phyloP scores from a whole-genome alignment of 2,888 invertebrate genomes.

The Hyposoter dolosus region DNA sequence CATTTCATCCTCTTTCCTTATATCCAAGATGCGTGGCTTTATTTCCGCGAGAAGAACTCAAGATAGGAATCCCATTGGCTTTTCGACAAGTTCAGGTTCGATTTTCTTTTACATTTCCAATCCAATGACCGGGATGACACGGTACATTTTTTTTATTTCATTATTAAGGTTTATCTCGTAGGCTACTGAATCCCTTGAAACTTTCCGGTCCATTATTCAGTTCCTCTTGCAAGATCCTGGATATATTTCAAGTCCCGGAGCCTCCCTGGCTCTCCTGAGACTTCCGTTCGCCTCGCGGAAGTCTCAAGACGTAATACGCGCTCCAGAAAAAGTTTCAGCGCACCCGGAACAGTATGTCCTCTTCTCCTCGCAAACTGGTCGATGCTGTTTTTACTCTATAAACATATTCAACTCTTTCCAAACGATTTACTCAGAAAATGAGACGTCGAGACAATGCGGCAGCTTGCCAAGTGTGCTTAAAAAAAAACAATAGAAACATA shows the following conservation, averaged over 20 bases:
- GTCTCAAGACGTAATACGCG: not conserved
- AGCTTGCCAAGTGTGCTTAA: not conserved
- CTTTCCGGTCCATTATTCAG: slow-evolving; percentile 8
- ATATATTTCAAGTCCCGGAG: slow-evolving; percentile 1
- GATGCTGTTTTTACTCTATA: not conserved
- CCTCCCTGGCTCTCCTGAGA: not conserved
- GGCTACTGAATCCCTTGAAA: slow-evolving; percentile 3
- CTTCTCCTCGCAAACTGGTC: not conserved
- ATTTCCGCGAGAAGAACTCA: not conserved
- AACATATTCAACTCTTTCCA: slow-evolving; percentile 10
- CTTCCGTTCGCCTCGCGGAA: not conserved
- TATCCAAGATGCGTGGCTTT: not conserved
- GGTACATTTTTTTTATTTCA: not conserved
- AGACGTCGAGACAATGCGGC: not conserved
- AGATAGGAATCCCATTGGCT: not conserved
- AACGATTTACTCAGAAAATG: slow-evolving; percentile 2
- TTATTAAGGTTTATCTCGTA: not conserved
- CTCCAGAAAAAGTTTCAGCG: not conserved
- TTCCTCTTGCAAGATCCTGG: slow-evolving; percentile 8
- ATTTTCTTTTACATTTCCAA: not conserved
- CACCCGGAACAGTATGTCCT: not conserved
- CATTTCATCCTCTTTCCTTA: not conserved
- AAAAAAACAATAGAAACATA: not conserved
- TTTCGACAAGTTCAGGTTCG: not conserved
- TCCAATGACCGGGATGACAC: not conserved